Base-by-base conservation (phyloP, 2,797 vertebrate species). In the Leucoraja ocellata region DNA sequence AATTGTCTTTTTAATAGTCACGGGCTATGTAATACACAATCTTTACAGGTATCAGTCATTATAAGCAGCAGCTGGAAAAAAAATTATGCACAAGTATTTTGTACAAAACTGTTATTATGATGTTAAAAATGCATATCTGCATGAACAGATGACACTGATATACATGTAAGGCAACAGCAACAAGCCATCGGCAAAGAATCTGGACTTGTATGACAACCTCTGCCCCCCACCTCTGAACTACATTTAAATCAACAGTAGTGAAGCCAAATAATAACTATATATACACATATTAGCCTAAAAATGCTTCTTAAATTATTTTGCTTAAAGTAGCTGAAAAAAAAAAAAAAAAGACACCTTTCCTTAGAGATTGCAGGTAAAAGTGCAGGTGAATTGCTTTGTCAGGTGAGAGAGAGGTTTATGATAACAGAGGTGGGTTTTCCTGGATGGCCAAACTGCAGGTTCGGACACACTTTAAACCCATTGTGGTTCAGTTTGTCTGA, bases 211-310 rank as follows among this genome's bases (percentile, higher is more conserved):
- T 61, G 58, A 32, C 8, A 8, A 36, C 21, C 58, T 88, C 65
- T 7, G 8, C n/a, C n/a, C 16, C 84, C 1, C 25, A 14, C 10
- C 84, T 88, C 63, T 36, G 65, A 88, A 68, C 84, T 88, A 88
- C 65, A 88, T 88, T 88, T 68, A 65, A 88, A 88, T 88, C 10
- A 63, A 88, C 84, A 88, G 32, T 68, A 68, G 84, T 88, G 36
- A 88, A 88, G 84, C 84, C 84, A 88, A 88, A 88, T 65, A 88
- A 88, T 61, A 88, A 88, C 84, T 88, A 88, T 88, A 88, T 88
- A 88, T 88, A 88, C 84, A 88, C 84, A 88, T 63, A 88, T 88
- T 88, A 88, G 61, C 84, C 84, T 88, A 88, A 88, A 86, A 88
- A 88, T 88, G 84, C 63, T 88, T 88, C n/a, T 86, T 88, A 88